Conservation (phyloP, 2,113 vertebrate genomes). For the Hiodon alosoides region DNA sequence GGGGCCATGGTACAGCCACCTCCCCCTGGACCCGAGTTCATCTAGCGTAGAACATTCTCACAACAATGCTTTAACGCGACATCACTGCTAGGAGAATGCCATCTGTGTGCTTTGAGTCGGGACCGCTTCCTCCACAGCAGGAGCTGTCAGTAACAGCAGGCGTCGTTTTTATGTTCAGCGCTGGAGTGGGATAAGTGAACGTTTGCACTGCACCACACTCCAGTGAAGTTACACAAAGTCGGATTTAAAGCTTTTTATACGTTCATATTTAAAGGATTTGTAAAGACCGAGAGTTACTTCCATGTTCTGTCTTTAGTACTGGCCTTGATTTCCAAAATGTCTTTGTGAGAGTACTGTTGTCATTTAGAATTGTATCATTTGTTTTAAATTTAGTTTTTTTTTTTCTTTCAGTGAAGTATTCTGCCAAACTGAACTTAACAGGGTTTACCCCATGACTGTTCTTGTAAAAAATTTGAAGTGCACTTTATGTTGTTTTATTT, state of each 20-base stretch:
- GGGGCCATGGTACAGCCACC: not conserved
- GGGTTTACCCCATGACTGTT: slow-evolving; percentile 39
- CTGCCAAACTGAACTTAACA: slow-evolving; percentile 1
- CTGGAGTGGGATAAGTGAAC: not conserved
- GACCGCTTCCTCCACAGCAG: not conserved
- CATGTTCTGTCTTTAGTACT: slow-evolving; percentile 66
- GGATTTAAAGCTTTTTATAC: slow-evolving; percentile 49
- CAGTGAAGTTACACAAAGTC: slow-evolving; percentile 39
- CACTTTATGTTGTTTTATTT: slow-evolving; percentile 47
- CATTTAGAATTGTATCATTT: slow-evolving; percentile 59
- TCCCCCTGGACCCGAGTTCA: not conserved
- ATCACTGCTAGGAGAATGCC: too few species aligned
- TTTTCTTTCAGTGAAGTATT: slow-evolving; percentile 7
- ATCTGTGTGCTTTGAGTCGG: not conserved
- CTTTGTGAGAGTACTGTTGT: slow-evolving; percentile 64
- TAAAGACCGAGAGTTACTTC: slow-evolving; percentile 50
- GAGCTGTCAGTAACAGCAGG: not conserved
- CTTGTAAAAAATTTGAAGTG: slow-evolving; percentile 40
- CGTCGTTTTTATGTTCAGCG: not conserved
- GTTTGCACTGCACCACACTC: slow-evolving; percentile 35
- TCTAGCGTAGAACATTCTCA: too few species aligned
- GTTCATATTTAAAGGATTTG: slow-evolving; percentile 53
- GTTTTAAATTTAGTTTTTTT: slow-evolving; percentile 33
- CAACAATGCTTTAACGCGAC: too few species aligned
- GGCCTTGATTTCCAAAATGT: slow-evolving; percentile 58